phyloP scores from a whole-genome alignment of 1,140 invertebrate genomes.

The Limonius californicus region DNA sequence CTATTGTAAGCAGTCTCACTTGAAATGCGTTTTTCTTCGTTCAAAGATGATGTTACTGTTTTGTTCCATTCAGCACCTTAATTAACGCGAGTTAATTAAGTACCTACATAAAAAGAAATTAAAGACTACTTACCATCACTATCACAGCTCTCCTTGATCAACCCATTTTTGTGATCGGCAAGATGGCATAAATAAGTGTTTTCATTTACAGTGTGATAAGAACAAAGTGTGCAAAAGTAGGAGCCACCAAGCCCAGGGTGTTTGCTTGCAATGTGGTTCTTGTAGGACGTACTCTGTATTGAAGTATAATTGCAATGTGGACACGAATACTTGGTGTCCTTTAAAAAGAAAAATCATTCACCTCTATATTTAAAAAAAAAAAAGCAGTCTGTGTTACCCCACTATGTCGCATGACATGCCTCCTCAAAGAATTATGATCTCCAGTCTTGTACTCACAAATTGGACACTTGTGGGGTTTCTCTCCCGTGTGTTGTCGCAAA shows the following conservation, averaged over 20 bases:
- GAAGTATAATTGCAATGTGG: slow-evolving; percentile 65
- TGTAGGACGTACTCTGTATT: slow-evolving; percentile 64
- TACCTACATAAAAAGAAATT: too few species aligned
- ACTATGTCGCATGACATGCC: slow-evolving; percentile 73
- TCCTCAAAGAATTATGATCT: slow-evolving; percentile 68
- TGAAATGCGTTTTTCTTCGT: not conserved
- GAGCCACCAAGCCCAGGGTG: slow-evolving; percentile 58
- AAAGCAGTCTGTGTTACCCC: slow-evolving; percentile 47
- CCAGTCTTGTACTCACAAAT: slow-evolving; percentile 65
- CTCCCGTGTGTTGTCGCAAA: slow-evolving; percentile 67
- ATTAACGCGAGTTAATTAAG: too few species aligned
- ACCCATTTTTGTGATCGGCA: slow-evolving; percentile 1
- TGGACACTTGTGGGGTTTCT: slow-evolving; percentile 69
- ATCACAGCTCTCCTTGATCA: not conserved
- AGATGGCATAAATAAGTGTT: slow-evolving; percentile 47
- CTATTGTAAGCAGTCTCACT: not conserved
- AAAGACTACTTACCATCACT: slow-evolving; percentile 3
- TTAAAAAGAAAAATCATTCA: slow-evolving; percentile 18
- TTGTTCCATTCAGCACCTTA: too few species aligned
- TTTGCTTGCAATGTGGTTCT: slow-evolving; percentile 61
- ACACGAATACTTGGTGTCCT: slow-evolving; percentile 56
- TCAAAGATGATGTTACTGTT: not conserved
- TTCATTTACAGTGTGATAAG: slow-evolving; percentile 59
- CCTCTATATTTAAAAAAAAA: too few species aligned
- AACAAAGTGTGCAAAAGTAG: slow-evolving; percentile 56